A percentile compares a stretch with the other conserved stretches of the same genome.
Evolutionary conservation across 2,113 vertebrate species (phyloP).

Genomic region (Trematocara nigrifrons): DNA sequence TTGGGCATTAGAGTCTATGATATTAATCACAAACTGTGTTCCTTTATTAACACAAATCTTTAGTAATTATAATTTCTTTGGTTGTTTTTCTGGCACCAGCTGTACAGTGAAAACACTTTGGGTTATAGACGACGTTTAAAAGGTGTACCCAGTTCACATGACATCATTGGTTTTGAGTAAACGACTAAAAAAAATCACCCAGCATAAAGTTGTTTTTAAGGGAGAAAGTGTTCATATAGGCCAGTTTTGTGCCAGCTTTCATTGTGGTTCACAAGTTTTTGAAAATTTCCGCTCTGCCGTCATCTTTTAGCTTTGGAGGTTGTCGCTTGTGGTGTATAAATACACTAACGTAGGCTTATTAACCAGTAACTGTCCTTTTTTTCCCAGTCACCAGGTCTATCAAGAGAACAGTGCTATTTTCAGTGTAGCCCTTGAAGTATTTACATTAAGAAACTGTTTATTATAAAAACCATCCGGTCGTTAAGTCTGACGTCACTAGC

Average conservation of each 20-base stretch:
- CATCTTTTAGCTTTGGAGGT: not conserved
- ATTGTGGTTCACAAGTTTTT: not conserved
- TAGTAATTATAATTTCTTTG: rapidly evolving
- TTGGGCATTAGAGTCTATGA: not conserved
- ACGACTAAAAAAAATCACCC: not conserved
- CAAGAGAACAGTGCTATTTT: not conserved
- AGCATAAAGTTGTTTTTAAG: not conserved
- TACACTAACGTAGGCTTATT: rapidly evolving
- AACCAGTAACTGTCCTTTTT: not conserved
- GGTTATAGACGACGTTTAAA: not conserved
- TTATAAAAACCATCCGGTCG: not conserved
- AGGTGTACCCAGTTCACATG: not conserved
- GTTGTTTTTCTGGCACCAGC: not conserved
- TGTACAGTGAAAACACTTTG: not conserved
- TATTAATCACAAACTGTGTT: not conserved
- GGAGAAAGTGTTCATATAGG: not conserved
- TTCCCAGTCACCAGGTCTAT: not conserved
- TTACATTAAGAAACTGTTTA: not conserved
- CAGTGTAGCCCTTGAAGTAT: not conserved
- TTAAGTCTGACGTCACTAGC: too few species aligned
- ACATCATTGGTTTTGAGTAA: not conserved
- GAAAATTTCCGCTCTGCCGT: rapidly evolving
- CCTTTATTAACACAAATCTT: not conserved
- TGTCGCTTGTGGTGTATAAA: not conserved
- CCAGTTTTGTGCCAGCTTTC: not conserved